Evolutionary conservation across 2,888 invertebrate species (phyloP), one percentile per base, ranked within the genome.

Genomic region (Phlogophora meticulosa): DNA sequence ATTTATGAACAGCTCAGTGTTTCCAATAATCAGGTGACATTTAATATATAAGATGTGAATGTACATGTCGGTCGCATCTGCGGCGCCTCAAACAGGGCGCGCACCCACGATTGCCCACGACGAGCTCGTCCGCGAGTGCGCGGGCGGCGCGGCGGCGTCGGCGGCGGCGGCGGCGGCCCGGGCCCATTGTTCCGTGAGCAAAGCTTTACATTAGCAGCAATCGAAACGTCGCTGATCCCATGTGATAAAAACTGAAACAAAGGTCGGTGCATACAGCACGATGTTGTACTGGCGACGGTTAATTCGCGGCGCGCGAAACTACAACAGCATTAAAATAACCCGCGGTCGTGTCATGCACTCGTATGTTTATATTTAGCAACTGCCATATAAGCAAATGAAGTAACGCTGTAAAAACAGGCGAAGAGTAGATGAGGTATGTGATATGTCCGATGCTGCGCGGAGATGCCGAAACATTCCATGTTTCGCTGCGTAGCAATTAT

Each of bases 391-490:
- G 48, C 73, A 38, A 70, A 53, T 65, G 38, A 65, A 67, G 40
- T 57, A 22, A 7, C 9, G 49, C n/a, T 52, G 24, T 59, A 51
- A 58, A 76, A 65, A 60, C 48, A 15, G 46, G 9, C 52, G 55
- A 13, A 32, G 15, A 32, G 38, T 32, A 49, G 15, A 57, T 53
- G 43, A 51, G 51, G 34, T 24, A 59, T 57, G n/a, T n/a, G 60
- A 56, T 57, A 28, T 28, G 60, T 60, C 71, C 62, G 77, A 79
- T 74, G 71, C 56, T 60, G 76, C 79, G 73, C 64, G 51, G 49
- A 75, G 73, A 69, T 71, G 60, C 63, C 70, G 53, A 67, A 73
- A 78, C 80, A 81, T 79, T 78, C 72, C 82, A 61, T 66, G 62
- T 58, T 52, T 51, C 48, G 48, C 65, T 64, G 63, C 62, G 76